Evolutionary conservation across 2,888 invertebrate species (phyloP).

Genomic region (Eumerus sabulonum): DNA sequence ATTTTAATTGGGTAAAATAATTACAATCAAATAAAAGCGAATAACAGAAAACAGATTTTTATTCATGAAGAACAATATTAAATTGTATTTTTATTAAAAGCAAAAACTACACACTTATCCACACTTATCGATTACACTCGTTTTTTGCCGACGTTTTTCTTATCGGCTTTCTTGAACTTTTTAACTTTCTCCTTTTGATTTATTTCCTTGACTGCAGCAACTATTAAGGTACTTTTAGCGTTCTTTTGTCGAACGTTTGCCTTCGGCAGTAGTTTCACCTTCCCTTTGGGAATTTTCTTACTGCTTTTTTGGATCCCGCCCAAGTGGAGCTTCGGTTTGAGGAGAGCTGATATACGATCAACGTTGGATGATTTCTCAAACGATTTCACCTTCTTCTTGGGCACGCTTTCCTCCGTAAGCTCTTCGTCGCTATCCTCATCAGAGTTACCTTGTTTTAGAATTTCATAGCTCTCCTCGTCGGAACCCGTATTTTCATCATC

Average conservation of each 20-base stretch:
- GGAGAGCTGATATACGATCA: slow-evolving; percentile 72
- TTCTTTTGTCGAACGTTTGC: slow-evolving; percentile 45
- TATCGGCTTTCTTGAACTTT: slow-evolving; percentile 66
- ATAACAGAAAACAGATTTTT: slow-evolving; percentile 48
- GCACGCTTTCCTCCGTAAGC: slow-evolving; percentile 38
- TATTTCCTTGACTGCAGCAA: slow-evolving; percentile 73
- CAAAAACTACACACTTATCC: too few species aligned
- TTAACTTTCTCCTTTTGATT: slow-evolving; percentile 53
- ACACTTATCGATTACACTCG: slow-evolving; percentile 32
- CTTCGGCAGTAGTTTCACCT: slow-evolving; percentile 4
- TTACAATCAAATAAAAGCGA: slow-evolving; percentile 14
- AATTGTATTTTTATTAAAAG: slow-evolving; percentile 15
- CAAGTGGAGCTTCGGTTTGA: slow-evolving; percentile 74
- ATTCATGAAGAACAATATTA: slow-evolving; percentile 25
- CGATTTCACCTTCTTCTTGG: slow-evolving; percentile 55
- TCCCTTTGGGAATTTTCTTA: slow-evolving; percentile 68
- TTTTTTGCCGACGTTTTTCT: slow-evolving; percentile 70
- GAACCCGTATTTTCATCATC: slow-evolving; percentile 60
- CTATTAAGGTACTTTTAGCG: slow-evolving; percentile 69
- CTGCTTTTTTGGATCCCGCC: slow-evolving; percentile 74
- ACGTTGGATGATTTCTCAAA: slow-evolving; percentile 62
- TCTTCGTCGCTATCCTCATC: slow-evolving; percentile 33
- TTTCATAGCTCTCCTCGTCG: slow-evolving; percentile 70
- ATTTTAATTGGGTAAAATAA: slow-evolving; percentile 12
- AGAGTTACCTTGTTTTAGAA: slow-evolving; percentile 56